Evolutionary conservation across 2,888 invertebrate species (phyloP).

Genomic region (Thereva nobilitata): DNA sequence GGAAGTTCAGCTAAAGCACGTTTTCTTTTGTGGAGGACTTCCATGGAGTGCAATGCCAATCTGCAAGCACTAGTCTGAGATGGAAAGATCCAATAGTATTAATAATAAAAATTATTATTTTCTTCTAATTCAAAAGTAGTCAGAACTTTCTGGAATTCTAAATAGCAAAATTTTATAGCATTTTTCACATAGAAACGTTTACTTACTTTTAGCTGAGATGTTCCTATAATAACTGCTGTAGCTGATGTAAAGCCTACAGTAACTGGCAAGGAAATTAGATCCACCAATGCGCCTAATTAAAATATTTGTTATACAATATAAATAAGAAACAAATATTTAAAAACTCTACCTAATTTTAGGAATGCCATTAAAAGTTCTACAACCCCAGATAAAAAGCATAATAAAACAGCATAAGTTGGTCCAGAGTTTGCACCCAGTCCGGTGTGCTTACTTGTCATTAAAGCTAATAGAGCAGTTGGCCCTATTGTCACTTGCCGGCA

Average conservation of each 20-base stretch:
- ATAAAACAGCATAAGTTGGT: slow-evolving; percentile 77
- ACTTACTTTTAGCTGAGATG: slow-evolving; percentile 76
- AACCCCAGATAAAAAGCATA: slow-evolving; percentile 81
- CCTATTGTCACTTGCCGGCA: slow-evolving; percentile 86
- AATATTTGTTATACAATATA: not conserved
- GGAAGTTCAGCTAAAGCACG: no score
- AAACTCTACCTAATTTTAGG: slow-evolving; percentile 70
- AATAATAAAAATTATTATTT: no score
- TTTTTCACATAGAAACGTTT: no score
- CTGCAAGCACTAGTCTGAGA: no score
- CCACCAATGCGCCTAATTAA: slow-evolving; percentile 76
- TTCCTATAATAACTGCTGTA: slow-evolving; percentile 86
- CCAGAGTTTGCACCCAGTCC: slow-evolving; percentile 57
- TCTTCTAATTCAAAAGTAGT: no score
- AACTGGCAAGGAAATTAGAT: slow-evolving; percentile 88
- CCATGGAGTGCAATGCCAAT: no score
- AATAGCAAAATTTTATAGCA: no score
- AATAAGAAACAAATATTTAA: slow-evolving; percentile 25
- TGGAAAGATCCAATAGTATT: no score
- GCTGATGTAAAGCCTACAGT: slow-evolving; percentile 90
- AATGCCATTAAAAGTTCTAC: slow-evolving; percentile 82
- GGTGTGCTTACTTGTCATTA: slow-evolving; percentile 78
- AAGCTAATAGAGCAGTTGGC: slow-evolving; percentile 90
- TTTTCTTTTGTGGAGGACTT: no score
- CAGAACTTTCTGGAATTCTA: no score